Evolutionary conservation across 2,888 invertebrate genomes (phyloP).

Genomic region (Chalcis sispes): DNA sequence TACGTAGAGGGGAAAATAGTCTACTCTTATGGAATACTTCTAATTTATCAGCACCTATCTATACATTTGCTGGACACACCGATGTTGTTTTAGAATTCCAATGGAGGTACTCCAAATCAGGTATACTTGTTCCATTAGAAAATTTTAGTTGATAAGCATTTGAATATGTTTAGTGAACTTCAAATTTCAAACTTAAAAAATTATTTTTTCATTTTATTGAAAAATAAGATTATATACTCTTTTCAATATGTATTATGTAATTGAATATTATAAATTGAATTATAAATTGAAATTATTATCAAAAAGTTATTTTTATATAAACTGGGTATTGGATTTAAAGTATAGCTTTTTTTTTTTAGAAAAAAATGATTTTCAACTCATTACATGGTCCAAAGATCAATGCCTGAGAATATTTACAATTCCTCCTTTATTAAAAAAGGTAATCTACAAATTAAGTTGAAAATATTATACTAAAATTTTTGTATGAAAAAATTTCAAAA

Average conservation of each 20-base stretch:
- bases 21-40: slow-evolving; percentile 86
- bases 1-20: slow-evolving; percentile 91
- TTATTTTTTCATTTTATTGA: not conserved
- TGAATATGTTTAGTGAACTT: slow-evolving; percentile 8
- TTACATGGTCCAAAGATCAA: slow-evolving; percentile 97
- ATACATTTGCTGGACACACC: slow-evolving; percentile 94
- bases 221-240: slow-evolving; percentile 1
- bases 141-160: too few relatives aligned
- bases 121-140: slow-evolving; percentile 59
- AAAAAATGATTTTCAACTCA: slow-evolving; percentile 86
- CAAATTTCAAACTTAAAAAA: slow-evolving; percentile 24
- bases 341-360: slow-evolving; percentile 71
- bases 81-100: slow-evolving; percentile 97
- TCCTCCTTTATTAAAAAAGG: slow-evolving; percentile 88
- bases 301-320: slow-evolving; percentile 20
- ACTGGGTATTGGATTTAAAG: slow-evolving; percentile 26
- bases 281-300: slow-evolving; percentile 1
- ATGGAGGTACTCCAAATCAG: slow-evolving; percentile 86
- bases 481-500: slow-evolving; percentile 31
- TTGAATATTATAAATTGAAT: too few relatives aligned
- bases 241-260: not conserved
- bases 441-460: slow-evolving; percentile 59
- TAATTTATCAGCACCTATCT: slow-evolving; percentile 86
- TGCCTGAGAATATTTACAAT: slow-evolving; percentile 93
- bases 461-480: slow-evolving; percentile 10